Evolutionary conservation across 2,888 invertebrate genomes (phyloP), one percentile per base, ranked within the genome.

Genomic region (Liodrosophila aerea): DNA sequence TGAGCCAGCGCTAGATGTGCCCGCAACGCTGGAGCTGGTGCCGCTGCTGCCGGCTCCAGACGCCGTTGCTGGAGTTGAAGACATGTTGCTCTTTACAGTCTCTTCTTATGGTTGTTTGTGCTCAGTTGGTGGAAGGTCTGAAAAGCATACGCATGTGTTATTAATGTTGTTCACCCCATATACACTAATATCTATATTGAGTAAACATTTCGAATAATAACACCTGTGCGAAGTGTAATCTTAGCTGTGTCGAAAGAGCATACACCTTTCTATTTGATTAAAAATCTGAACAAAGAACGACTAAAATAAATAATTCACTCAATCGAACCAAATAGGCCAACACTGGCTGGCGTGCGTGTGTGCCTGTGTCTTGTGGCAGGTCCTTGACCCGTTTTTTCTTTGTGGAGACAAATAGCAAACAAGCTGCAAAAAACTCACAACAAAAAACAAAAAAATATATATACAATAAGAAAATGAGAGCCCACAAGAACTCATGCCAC

Each of bases 1-100:
- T 7, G 81, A 64, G 65, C 67, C 64, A 47, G 73, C 56, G 54
- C 70, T 64, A 34, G 69, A 65, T 37, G 85, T 58, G 61, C 76
- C 65, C 60, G 70, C 80, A 56, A 93, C 93, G 52, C 93, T 92
- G 89, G 92, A 93, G 59, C 81, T 86, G 56, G 82, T 67, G 65
- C 73, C 73, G 67, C 93, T 92, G 70, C 92, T 92, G 85, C 92
- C 90, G 73, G 72, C 59, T 49, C 70, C 59, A 71, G 72, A 34
- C 52, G 67, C 77, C 57, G 88, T 75, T 69, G 87, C 81, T 64
- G 88, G 86, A 56, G 87, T 86, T 62, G 88, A 88, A 61, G 88
- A 88, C 88, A 88, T 87, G 12, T 18, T 54, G 62, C 57, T 58
- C 45, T 13, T 68, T 51, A 68, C 71, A 71, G 71, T 72, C 72